Conservation (phyloP, 1,140 invertebrate species). For the Leptinotarsa texana region DNA sequence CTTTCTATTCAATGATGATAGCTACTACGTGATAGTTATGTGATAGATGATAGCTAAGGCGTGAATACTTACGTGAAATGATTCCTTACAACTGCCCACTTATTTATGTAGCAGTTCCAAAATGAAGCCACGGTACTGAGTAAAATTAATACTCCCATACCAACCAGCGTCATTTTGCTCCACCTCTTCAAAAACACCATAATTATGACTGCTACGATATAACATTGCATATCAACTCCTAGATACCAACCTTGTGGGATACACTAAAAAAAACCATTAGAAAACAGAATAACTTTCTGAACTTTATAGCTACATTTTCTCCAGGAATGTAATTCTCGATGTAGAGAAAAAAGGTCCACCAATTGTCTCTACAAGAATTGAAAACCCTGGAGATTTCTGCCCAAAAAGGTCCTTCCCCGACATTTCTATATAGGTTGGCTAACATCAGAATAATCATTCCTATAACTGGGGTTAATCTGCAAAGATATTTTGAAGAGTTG, state of each 20-base stretch:
- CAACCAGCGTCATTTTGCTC: neutral
- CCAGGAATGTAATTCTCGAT: too few species aligned
- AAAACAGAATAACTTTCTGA: too few species aligned
- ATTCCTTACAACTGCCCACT: neutral
- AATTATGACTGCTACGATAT: neutral
- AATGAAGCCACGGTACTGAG: neutral
- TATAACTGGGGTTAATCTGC: neutral
- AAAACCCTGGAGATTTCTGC: neutral
- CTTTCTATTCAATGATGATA: too few species aligned
- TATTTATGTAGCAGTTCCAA: neutral
- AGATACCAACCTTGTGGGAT: neutral
- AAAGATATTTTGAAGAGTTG: neutral
- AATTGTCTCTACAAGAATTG: neutral
- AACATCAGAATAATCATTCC: neutral
- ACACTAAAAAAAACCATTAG: neutral
- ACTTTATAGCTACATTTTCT: too few species aligned
- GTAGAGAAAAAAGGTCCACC: neutral
- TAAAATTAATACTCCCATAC: neutral
- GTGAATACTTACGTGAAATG: too few species aligned
- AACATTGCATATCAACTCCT: neutral
- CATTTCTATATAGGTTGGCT: neutral
- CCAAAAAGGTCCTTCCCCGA: neutral
- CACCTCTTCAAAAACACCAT: neutral
- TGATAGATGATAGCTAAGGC: too few species aligned
- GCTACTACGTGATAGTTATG: too few species aligned